Percentiles rank a stretch among this genome's conserved stretches.
These are phyloP conservation scores for Myopa testacea DNA, from an alignment of 2,888 invertebrate species.

Conservation along the genomic window DNA sequence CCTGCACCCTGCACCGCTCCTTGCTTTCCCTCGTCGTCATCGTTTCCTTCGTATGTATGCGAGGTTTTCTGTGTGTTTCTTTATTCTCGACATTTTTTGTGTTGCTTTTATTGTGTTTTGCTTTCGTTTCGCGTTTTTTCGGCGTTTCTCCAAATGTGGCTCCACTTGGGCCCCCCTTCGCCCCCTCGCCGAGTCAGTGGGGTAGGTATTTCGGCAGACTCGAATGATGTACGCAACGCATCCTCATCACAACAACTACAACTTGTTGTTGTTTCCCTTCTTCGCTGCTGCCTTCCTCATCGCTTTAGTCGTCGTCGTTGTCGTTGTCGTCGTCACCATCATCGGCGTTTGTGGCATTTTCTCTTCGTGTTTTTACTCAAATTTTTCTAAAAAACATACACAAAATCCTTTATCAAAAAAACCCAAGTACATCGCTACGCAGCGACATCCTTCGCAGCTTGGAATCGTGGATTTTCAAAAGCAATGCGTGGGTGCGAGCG, in stretches of 20 bases:
- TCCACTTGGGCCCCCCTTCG: background rate
- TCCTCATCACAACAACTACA: conserved; percentile 30
- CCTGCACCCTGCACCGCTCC: background rate
- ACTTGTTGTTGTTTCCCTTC: background rate
- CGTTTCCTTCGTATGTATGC: conserved; percentile 22
- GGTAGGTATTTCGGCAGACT: conserved; percentile 28
- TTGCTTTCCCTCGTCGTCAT: background rate
- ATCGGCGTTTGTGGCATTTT: conserved; percentile 35
- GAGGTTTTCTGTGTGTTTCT: conserved; percentile 33
- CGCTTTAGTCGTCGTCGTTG: background rate
- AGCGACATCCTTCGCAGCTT: conserved; percentile 33
- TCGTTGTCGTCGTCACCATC: conserved; percentile 10
- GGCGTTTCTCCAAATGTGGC: conserved; percentile 28
- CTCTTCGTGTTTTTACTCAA: conserved; percentile 36
- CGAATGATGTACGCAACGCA: conserved; percentile 40
- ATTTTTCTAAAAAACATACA: conserved; percentile 38
- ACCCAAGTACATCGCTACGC: conserved; percentile 20
- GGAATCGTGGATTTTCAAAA: conserved; percentile 24
- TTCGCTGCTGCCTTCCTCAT: conserved; percentile 4
- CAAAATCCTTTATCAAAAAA: conserved; percentile 35
- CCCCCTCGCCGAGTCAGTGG: conserved; percentile 11
- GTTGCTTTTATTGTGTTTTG: conserved; percentile 32
- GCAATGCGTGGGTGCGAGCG: conserved; percentile 16
- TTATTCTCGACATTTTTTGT: conserved; percentile 26
- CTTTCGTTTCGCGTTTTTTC: conserved; percentile 30